phyloP scores from a whole-genome alignment of 2,888 invertebrate genomes.

The Lacanobia wlatinum region DNA sequence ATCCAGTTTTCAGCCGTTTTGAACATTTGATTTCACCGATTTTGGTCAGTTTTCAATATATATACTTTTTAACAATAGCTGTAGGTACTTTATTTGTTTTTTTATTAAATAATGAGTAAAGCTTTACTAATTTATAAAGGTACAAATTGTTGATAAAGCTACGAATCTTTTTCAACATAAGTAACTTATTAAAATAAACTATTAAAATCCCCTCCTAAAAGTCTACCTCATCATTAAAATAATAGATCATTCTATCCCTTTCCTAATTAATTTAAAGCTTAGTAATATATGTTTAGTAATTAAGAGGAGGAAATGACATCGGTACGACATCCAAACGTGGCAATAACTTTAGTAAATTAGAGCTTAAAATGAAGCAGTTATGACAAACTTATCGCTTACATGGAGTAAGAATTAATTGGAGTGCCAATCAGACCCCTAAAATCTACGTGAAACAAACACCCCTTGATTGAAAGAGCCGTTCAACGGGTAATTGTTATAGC shows the following conservation, averaged over 20 bases:
- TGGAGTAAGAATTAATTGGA: slow-evolving; percentile 40
- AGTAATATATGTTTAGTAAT: slow-evolving; percentile 43
- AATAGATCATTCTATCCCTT: slow-evolving; percentile 6
- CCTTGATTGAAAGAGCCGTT: neutral
- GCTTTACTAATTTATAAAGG: too few relatives aligned
- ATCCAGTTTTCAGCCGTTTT: neutral
- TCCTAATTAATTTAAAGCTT: slow-evolving; percentile 28
- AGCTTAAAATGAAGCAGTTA: slow-evolving; percentile 67
- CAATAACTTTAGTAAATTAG: slow-evolving; percentile 65
- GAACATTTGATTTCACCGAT: neutral
- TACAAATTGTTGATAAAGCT: too few relatives aligned
- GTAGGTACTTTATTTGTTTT: too few relatives aligned
- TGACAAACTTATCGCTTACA: slow-evolving; percentile 51
- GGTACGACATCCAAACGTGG: slow-evolving; percentile 43
- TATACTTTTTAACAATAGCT: too few relatives aligned
- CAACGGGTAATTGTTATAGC: neutral
- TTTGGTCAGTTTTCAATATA: neutral
- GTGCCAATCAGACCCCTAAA: neutral
- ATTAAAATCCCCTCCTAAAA: slow-evolving; percentile 6
- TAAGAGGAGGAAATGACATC: slow-evolving; percentile 40
- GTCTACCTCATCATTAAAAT: slow-evolving; percentile 5
- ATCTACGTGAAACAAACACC: neutral
- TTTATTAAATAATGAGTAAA: too few relatives aligned
- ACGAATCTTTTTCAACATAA: neutral
- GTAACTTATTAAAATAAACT: neutral